These are phyloP conservation scores for Cyclophora punctaria DNA, from an alignment of 2,888 invertebrate species.

Conservation along the genomic window DNA sequence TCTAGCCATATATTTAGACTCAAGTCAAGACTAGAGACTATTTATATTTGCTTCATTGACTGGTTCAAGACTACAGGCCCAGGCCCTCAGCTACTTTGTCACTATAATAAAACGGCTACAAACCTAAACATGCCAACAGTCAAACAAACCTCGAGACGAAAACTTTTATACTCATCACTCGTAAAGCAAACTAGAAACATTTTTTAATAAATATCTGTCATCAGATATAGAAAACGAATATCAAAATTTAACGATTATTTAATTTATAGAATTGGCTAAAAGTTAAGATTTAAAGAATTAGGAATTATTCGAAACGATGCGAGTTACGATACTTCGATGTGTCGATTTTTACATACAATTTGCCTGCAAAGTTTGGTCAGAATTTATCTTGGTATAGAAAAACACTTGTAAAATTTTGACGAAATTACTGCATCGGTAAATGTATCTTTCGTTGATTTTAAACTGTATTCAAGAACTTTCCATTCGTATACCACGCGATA, in stretches of 20 bases:
- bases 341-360: constrained; percentile 26
- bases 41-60: too few relatives aligned
- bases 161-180: constrained; percentile 35
- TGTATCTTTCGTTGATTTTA: constrained; percentile 30
- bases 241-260: constrained; percentile 46
- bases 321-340: constrained; percentile 46
- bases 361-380: too few relatives aligned
- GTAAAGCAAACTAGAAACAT: constrained; percentile 31
- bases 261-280: constrained; percentile 63
- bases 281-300: constrained; percentile 41
- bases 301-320: constrained; percentile 37
- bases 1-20: too few relatives aligned
- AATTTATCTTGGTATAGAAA: too few relatives aligned
- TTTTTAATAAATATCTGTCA: constrained; percentile 41
- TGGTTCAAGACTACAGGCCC: too few relatives aligned
- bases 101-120: too few relatives aligned
- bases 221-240: constrained; percentile 26
- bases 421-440: constrained; percentile 13
- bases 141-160: too few relatives aligned
- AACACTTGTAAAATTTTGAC: too few relatives aligned
- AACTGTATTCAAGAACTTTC: constrained; percentile 40
- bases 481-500: constrained; percentile 59
- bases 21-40: too few relatives aligned
- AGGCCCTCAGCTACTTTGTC: too few relatives aligned
- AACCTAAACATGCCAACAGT: too few relatives aligned